Percentiles rank a stretch among this genome's conserved stretches.
Conservation (phyloP, 2,797 vertebrate species). For the Micropoecilia bifurca region DNA sequence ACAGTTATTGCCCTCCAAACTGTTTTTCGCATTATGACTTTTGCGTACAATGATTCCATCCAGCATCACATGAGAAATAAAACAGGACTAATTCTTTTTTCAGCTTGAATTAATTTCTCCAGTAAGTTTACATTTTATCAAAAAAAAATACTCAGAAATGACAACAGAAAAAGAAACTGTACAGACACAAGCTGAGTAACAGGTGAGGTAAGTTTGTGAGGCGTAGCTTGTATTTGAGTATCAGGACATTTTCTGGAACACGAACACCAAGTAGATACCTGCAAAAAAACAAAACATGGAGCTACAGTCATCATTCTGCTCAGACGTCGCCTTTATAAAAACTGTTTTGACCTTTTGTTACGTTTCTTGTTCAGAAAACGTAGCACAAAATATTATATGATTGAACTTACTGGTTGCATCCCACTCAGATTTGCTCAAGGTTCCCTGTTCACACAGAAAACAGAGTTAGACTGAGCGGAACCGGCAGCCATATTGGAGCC, state of each 20-base stretch:
- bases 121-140: constrained; percentile 20
- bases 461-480: background rate
- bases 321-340: background rate
- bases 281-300: constrained; percentile 26
- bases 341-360: background rate
- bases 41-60: background rate
- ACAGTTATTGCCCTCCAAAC: background rate
- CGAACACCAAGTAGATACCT: constrained; percentile 97
- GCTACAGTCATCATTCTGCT: background rate
- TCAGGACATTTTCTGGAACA: constrained; percentile 91
- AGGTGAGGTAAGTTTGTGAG: background rate
- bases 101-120: constrained; percentile 18
- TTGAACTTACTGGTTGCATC: constrained; percentile 92
- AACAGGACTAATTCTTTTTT: background rate
- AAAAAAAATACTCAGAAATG: background rate
- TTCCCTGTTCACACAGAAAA: constrained; percentile 83
- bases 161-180: constrained; percentile 29
- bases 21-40: no score
- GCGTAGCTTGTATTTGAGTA: background rate
- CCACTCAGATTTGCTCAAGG: constrained; percentile 95
- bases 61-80: background rate
- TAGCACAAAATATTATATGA: no score
- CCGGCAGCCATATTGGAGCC: accelerated
- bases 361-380: background rate
- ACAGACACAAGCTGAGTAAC: constrained; percentile 21